Percentiles rank a stretch among this genome's conserved stretches.
phyloP scores from a whole-genome alignment of 2,113 vertebrate species.

The Todiramphus saurophagus region DNA sequence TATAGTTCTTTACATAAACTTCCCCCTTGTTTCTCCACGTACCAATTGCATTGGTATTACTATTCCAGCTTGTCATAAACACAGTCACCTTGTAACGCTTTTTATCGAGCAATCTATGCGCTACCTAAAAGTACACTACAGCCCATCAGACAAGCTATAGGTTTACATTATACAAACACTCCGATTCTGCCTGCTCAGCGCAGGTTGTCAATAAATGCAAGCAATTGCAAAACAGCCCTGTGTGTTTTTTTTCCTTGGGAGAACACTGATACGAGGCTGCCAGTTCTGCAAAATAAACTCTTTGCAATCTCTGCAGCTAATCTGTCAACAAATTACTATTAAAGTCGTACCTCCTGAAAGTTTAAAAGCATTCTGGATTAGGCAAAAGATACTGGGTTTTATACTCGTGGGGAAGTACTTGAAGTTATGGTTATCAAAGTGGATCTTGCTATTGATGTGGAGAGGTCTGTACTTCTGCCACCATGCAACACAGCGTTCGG shows the following conservation, averaged over 20 bases:
- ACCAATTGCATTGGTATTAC: constrained; percentile 10
- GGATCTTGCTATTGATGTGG: constrained; percentile 32
- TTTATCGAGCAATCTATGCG: constrained; percentile 76
- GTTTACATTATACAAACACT: constrained; percentile 83
- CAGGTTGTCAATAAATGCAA: constrained; percentile 76
- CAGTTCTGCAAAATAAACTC: constrained; percentile 73
- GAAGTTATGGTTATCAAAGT: constrained; percentile 48
- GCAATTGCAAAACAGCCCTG: constrained; percentile 68
- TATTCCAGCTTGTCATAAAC: constrained; percentile 65
- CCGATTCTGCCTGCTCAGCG: constrained; percentile 78
- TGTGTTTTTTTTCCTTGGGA: constrained; percentile 47
- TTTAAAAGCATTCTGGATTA: constrained; percentile 61
- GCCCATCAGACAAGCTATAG: constrained; percentile 69
- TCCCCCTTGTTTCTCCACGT: constrained; percentile 15
- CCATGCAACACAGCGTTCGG: background rate
- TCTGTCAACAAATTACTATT: constrained; percentile 76
- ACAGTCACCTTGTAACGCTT: constrained; percentile 69
- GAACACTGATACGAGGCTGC: constrained; percentile 65
- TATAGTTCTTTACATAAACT: constrained; percentile 56
- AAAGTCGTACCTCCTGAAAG: constrained; percentile 67
- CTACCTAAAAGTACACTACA: constrained; percentile 66
- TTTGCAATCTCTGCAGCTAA: constrained; percentile 52
- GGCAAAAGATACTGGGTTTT: constrained; percentile 28
- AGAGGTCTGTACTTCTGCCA: constrained; percentile 42
- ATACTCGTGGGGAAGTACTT: constrained; percentile 56